A percentile compares a stretch with the other conserved stretches of the same genome.
Evolutionary conservation across 2,888 invertebrate genomes (phyloP).

Genomic region (Limnephilus auricula): DNA sequence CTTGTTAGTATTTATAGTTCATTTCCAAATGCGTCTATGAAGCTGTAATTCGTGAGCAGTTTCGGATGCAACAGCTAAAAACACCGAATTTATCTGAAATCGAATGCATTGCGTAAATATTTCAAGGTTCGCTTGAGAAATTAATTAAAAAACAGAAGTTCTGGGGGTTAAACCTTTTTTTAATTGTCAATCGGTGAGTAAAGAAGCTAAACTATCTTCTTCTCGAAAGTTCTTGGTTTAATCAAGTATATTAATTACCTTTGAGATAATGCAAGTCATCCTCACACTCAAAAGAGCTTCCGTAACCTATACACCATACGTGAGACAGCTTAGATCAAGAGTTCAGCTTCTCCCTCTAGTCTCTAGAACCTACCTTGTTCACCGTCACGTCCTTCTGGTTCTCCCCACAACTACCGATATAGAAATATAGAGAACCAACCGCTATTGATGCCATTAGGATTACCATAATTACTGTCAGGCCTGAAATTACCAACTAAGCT

Average conservation of each 20-base stretch:
- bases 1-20: too few relatives aligned
- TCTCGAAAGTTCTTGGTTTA: not conserved
- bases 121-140: too few relatives aligned
- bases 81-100: too few relatives aligned
- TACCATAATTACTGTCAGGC: slow-evolving; percentile 62
- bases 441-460: slow-evolving; percentile 57
- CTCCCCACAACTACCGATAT: not conserved
- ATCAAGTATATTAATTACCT: not conserved
- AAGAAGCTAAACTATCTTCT: too few relatives aligned
- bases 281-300: not conserved
- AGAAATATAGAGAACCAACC: not conserved
- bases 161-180: too few relatives aligned
- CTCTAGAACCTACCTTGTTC: not conserved
- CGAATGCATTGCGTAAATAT: too few relatives aligned
- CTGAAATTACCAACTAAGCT: slow-evolving; percentile 49
- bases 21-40: too few relatives aligned
- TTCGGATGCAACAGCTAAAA: too few relatives aligned
- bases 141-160: too few relatives aligned
- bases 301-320: not conserved
- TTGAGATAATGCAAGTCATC: not conserved
- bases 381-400: not conserved
- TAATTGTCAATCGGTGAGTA: too few relatives aligned
- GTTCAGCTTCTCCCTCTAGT: not conserved
- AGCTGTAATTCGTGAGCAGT: too few relatives aligned
- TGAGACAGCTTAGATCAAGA: not conserved